Conservation (phyloP, 1,140 invertebrate species). For the Phocides pigmalion region DNA sequence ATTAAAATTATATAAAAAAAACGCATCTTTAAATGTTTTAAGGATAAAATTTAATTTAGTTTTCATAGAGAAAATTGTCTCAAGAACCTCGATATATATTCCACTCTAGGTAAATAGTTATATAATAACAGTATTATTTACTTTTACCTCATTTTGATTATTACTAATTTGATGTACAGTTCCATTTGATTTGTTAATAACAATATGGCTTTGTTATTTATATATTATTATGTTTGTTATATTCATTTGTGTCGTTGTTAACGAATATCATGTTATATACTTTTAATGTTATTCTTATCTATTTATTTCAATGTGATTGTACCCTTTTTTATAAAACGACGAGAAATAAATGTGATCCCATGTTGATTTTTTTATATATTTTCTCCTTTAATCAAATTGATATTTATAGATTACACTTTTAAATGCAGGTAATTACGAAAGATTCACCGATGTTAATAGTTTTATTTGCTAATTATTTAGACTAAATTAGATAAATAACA, state of each 20-base stretch:
- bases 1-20: too few species aligned
- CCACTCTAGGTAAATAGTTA: constrained; percentile 20
- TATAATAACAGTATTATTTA: constrained; percentile 21
- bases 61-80: too few species aligned
- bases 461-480: too few species aligned
- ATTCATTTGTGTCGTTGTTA: neutral
- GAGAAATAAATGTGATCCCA: constrained; percentile 22
- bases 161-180: neutral
- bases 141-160: constrained; percentile 37
- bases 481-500: too few species aligned
- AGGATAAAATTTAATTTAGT: too few species aligned
- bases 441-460: too few species aligned
- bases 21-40: too few species aligned
- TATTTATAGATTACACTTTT: too few species aligned
- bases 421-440: too few species aligned
- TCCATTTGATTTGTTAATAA: neutral
- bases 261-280: neutral
- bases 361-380: neutral
- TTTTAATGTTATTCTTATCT: constrained; percentile 6
- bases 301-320: neutral
- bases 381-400: neutral
- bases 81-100: neutral
- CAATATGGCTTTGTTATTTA: neutral
- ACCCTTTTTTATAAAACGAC: neutral
- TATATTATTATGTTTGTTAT: neutral